Conservation (phyloP, 2,888 invertebrate genomes). For the Thumatha senex region DNA sequence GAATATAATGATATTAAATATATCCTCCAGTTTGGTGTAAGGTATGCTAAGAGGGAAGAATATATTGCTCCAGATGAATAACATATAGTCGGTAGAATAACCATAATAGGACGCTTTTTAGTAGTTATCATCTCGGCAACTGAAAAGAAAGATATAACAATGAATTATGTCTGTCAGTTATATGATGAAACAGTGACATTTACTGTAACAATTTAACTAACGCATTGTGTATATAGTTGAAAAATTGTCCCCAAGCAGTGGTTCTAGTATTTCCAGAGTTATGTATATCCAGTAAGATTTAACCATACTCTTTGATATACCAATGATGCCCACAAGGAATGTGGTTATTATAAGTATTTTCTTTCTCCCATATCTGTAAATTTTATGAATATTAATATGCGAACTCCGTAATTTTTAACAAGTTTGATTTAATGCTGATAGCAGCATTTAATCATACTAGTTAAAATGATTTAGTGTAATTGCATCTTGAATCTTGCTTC, state of each 20-base stretch:
- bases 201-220: conserved; percentile 8
- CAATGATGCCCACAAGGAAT: conserved; percentile 14
- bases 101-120: conserved; percentile 33
- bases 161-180: not conserved
- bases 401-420: no score
- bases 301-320: conserved; percentile 20
- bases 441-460: no score
- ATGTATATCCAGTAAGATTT: conserved; percentile 28
- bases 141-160: conserved; percentile 36
- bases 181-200: not conserved
- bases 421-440: no score
- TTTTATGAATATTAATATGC: not conserved
- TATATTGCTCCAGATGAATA: conserved; percentile 1
- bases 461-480: no score
- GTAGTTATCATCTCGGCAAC: conserved; percentile 60
- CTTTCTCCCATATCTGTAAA: conserved; percentile 28
- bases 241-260: conserved; percentile 44
- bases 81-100: conserved; percentile 20
- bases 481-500: no score
- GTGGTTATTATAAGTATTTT: conserved; percentile 13
- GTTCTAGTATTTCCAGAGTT: conserved; percentile 38
- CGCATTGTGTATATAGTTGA: conserved; percentile 46
- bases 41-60: conserved; percentile 20
- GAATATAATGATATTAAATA: conserved; percentile 85
- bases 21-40: conserved; percentile 85